Conservation (phyloP, 1,140 invertebrate genomes). For the Sitobion miscanthi region DNA sequence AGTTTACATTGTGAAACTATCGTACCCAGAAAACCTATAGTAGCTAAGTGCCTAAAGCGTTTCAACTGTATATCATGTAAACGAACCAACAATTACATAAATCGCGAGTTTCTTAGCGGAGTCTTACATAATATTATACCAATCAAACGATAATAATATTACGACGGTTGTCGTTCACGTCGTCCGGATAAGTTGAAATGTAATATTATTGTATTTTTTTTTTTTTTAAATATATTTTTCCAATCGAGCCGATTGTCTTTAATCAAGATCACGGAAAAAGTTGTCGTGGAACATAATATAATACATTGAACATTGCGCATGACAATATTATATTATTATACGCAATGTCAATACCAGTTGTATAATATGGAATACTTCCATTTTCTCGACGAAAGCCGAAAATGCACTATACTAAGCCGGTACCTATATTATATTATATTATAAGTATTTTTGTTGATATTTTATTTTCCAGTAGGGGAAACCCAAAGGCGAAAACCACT, state of each 20-base stretch:
- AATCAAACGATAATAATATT: no score
- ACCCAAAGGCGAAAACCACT: neutral
- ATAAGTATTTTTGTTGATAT: neutral
- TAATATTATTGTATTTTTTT: neutral
- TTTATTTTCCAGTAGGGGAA: neutral
- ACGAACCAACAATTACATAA: neutral
- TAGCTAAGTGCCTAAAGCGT: neutral
- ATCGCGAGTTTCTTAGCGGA: neutral
- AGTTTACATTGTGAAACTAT: no score
- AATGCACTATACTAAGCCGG: neutral
- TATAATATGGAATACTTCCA: neutral
- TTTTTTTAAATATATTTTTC: neutral
- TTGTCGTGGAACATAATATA: neutral
- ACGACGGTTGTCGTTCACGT: no score
- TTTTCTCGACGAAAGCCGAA: neutral
- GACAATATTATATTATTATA: no score
- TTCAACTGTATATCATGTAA: neutral
- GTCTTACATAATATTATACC: neutral
- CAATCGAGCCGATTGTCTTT: neutral
- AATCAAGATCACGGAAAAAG: neutral
- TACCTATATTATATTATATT: neutral
- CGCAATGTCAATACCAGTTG: no score
- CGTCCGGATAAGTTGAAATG: neutral
- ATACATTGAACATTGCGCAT: neutral
- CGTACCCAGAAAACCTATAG: neutral